These are phyloP conservation scores for Eremophila alpestris DNA, from an alignment of 2,797 vertebrate species.

Conservation along the genomic window DNA sequence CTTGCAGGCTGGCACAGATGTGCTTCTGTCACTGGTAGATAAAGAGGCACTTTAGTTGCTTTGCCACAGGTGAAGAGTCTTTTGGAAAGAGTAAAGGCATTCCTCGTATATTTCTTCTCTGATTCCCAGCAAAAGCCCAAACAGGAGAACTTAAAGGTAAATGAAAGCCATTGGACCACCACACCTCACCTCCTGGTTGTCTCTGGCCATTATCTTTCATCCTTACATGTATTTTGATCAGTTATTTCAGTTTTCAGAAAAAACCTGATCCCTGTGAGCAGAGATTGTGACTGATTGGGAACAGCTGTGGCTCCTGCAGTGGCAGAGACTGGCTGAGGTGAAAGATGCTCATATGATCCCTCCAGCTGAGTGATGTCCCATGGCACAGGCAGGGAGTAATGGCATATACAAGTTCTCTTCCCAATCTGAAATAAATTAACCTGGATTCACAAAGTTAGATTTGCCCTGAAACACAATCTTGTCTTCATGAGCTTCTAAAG, in stretches of 20 bases:
- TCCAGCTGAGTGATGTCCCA: background rate
- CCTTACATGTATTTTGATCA: background rate
- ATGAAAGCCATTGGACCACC: background rate
- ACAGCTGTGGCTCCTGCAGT: background rate
- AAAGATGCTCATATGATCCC: background rate
- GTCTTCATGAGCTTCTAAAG: background rate
- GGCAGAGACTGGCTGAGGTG: background rate
- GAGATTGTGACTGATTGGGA: background rate
- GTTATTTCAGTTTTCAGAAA: background rate
- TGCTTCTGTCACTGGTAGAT: background rate
- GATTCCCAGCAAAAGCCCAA: background rate
- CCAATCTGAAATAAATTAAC: background rate
- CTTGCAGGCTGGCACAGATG: constrained; percentile 11
- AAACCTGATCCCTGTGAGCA: background rate
- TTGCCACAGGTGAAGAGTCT: constrained; percentile 13
- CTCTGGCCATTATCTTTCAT: background rate
- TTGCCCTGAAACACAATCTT: background rate
- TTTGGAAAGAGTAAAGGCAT: background rate
- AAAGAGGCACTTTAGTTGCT: constrained; percentile 7
- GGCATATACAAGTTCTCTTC: background rate
- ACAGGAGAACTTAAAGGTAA: background rate
- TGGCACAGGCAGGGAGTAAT: background rate
- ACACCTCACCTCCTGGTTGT: background rate
- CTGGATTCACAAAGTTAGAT: background rate
- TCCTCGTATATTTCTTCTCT: background rate